These are phyloP conservation scores for Chymomyza costata DNA, from an alignment of 1,140 invertebrate genomes.

Conservation along the genomic window DNA sequence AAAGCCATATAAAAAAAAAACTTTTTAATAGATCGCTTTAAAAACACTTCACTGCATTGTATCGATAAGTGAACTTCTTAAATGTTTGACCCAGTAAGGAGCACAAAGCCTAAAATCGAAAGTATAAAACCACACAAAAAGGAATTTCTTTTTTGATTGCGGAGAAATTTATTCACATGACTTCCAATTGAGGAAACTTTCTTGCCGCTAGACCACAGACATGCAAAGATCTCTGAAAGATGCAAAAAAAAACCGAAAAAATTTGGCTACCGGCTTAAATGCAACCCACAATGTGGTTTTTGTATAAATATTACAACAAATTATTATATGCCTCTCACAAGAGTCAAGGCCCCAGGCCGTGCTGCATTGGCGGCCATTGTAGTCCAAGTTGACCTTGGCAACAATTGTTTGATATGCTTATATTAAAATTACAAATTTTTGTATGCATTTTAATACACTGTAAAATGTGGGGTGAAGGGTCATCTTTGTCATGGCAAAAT, in stretches of 20 bases:
- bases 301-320: too few species aligned
- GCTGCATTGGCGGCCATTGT: too few species aligned
- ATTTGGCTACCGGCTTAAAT: conserved; percentile 23
- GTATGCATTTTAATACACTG: conserved; percentile 16
- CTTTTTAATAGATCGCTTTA: too few species aligned
- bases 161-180: conserved; percentile 30
- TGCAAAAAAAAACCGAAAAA: too few species aligned
- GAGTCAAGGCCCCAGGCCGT: too few species aligned
- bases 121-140: conserved; percentile 52
- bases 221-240: conserved; percentile 35
- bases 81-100: conserved; percentile 53
- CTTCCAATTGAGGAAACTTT: too few species aligned
- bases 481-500: too few species aligned
- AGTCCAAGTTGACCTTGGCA: conserved; percentile 46
- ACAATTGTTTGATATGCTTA: conserved; percentile 51
- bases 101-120: conserved; percentile 53
- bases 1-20: too few species aligned
- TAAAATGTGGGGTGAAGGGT: too few species aligned
- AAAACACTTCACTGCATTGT: too few species aligned
- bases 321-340: conserved; percentile 12
- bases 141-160: conserved; percentile 17
- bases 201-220: conserved; percentile 58
- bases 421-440: conserved; percentile 11
- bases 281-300: conserved; percentile 23
- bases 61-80: too few species aligned